A percentile compares a stretch with the other conserved stretches of the same genome.
These are phyloP conservation scores for Ischnus inquisitorius DNA, from an alignment of 2,888 invertebrate genomes.

Conservation along the genomic window DNA sequence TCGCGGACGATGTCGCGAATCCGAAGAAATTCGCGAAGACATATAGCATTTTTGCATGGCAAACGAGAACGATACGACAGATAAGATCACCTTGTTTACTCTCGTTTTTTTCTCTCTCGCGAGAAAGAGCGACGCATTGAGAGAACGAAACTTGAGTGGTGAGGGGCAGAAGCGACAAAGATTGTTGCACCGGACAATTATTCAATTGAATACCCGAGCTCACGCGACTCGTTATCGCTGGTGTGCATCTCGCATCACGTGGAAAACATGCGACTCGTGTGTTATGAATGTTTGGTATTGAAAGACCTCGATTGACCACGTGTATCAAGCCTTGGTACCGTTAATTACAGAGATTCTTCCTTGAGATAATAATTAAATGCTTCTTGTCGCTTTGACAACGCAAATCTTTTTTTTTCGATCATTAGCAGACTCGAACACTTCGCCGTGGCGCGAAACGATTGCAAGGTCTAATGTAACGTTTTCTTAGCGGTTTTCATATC, in stretches of 20 bases:
- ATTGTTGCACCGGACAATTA: slow-evolving; percentile 65
- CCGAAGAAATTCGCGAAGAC: background rate
- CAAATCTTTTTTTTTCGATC: no score
- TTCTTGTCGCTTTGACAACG: no score
- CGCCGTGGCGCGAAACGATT: no score
- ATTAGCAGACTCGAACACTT: no score
- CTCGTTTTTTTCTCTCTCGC: slow-evolving; percentile 33
- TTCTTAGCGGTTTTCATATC: no score
- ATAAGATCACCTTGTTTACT: slow-evolving; percentile 24
- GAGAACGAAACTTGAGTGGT: background rate
- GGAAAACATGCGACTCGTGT: background rate
- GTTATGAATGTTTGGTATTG: background rate
- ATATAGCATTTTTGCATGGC: slow-evolving; percentile 22
- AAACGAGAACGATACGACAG: background rate
- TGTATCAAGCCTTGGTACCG: background rate
- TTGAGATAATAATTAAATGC: background rate
- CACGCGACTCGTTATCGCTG: slow-evolving; percentile 1
- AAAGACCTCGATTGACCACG: background rate
- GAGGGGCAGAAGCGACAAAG: slow-evolving; percentile 29
- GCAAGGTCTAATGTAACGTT: no score
- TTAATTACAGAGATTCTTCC: background rate
- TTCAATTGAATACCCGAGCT: slow-evolving; percentile 61
- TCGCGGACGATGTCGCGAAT: no score
- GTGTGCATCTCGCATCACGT: slow-evolving; percentile 2
- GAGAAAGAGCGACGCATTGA: slow-evolving; percentile 41